A percentile compares a stretch with the other conserved stretches of the same genome.
phyloP scores from a whole-genome alignment of 30 jellyfish, hydroid and myxozoan species.

The Aurelia aurita region DNA sequence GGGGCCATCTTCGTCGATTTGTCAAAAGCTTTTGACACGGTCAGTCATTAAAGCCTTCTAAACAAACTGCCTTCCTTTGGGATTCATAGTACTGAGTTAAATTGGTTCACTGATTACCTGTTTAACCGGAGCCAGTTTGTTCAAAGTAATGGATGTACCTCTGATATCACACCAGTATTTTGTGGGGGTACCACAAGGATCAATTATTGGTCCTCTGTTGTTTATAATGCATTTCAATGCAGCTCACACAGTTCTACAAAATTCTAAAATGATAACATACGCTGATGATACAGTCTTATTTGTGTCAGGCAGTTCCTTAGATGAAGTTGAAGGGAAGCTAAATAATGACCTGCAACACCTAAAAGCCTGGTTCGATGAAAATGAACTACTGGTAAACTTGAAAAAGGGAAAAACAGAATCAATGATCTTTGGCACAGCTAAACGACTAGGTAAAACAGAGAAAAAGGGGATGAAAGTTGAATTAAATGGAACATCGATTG shows the following conservation, averaged over 20 bases:
- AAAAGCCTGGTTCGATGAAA: slow-evolving; percentile 47
- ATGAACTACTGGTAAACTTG: slow-evolving; percentile 48
- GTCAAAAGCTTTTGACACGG: too few relatives aligned
- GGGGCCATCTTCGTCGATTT: too few relatives aligned
- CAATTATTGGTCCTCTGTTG: too few relatives aligned
- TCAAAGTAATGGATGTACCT: slow-evolving; percentile 37
- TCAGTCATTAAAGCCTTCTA: too few relatives aligned
- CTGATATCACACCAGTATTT: slow-evolving; percentile 38
- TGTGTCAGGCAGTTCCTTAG: slow-evolving; percentile 35
- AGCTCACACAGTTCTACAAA: too few relatives aligned
- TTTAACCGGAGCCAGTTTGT: slow-evolving; percentile 59
- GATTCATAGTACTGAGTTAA: too few relatives aligned
- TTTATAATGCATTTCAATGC: too few relatives aligned
- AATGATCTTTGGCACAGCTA: slow-evolving; percentile 67
- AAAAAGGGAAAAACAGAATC: slow-evolving; percentile 65
- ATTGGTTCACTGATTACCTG: slow-evolving; percentile 70
- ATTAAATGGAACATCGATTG: slow-evolving; percentile 31
- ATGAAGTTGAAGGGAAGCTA: too few relatives aligned
- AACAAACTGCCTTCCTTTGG: too few relatives aligned
- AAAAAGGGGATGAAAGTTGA: slow-evolving; percentile 42
- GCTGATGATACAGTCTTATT: slow-evolving; percentile 71
- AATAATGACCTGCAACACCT: too few relatives aligned
- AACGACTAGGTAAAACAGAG: slow-evolving; percentile 46
- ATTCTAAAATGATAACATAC: too few relatives aligned
- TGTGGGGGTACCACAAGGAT: slow-evolving; percentile 76